Percentiles rank a stretch among this genome's conserved stretches.
These are phyloP conservation scores for Micrasema minimum DNA, from an alignment of 1,140 invertebrate species.

Conservation along the genomic window DNA sequence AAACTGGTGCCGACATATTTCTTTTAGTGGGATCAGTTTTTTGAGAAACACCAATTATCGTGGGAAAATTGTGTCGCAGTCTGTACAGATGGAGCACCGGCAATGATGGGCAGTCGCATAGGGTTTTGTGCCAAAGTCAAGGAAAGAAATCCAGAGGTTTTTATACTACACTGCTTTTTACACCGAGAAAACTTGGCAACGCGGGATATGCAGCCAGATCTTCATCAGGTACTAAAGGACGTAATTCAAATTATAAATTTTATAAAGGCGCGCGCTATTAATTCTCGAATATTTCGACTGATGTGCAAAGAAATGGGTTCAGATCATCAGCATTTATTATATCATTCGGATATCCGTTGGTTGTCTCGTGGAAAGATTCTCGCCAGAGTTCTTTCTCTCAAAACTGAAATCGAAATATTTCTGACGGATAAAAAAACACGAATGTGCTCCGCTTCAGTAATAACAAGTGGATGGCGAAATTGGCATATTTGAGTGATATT, in stretches of 20 bases:
- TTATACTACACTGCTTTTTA: not conserved
- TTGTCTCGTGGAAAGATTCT: too few relatives aligned
- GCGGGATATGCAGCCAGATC: not conserved
- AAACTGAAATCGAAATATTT: too few relatives aligned
- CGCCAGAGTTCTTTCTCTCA: too few relatives aligned
- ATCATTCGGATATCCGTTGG: too few relatives aligned
- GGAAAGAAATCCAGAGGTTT: not conserved
- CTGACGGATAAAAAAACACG: not conserved
- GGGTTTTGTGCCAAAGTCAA: conserved; percentile 1
- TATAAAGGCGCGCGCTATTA: too few relatives aligned
- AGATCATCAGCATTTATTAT: too few relatives aligned
- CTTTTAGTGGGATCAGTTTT: not conserved
- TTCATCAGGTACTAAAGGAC: too few relatives aligned
- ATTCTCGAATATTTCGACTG: too few relatives aligned
- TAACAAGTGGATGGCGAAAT: not conserved
- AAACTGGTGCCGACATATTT: not conserved
- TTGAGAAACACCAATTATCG: not conserved
- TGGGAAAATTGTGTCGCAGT: not conserved
- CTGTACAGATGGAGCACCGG: conserved; percentile 1
- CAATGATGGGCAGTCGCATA: not conserved
- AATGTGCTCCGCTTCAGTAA: not conserved
- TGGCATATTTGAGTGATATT: not conserved
- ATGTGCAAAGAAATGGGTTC: too few relatives aligned
- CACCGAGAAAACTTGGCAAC: not conserved
- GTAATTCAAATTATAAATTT: too few relatives aligned